Conservation (phyloP, 2,113 vertebrate species). For the Lampris megalopsis region DNA sequence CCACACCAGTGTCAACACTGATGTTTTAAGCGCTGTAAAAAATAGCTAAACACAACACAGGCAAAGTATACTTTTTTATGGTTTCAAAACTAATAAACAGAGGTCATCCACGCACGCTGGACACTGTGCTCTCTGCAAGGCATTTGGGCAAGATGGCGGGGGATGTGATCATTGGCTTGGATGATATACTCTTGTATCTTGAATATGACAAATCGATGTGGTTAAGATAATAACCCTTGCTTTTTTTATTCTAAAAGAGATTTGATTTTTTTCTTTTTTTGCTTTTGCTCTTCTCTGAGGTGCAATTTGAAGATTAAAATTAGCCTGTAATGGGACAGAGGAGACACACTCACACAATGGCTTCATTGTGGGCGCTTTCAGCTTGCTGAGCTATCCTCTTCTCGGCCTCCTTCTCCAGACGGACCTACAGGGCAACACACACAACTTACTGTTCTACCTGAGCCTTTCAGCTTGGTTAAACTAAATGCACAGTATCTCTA, state of each 20-base stretch:
- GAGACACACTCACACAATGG: constrained; percentile 84
- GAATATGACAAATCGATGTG: constrained; percentile 58
- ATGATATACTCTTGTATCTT: constrained; percentile 64
- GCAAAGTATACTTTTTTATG: constrained; percentile 45
- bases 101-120: constrained; percentile 46
- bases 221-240: constrained; percentile 68
- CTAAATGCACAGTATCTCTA: not conserved
- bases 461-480: not conserved
- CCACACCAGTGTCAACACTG: constrained; percentile 71
- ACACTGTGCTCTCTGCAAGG: constrained; percentile 36
- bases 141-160: constrained; percentile 24
- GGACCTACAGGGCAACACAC: constrained; percentile 74
- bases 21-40: constrained; percentile 61
- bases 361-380: constrained; percentile 85
- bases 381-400: constrained; percentile 81
- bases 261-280: constrained; percentile 62
- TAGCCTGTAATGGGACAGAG: constrained; percentile 50
- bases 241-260: constrained; percentile 53
- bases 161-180: constrained; percentile 76
- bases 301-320: constrained; percentile 70
- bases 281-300: constrained; percentile 50
- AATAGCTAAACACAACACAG: constrained; percentile 56
- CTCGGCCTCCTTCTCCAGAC: constrained; percentile 86
- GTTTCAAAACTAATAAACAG: constrained; percentile 70
- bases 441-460: constrained; percentile 22